phyloP scores from a whole-genome alignment of 2,113 vertebrate genomes.

The Blennius ocellaris region DNA sequence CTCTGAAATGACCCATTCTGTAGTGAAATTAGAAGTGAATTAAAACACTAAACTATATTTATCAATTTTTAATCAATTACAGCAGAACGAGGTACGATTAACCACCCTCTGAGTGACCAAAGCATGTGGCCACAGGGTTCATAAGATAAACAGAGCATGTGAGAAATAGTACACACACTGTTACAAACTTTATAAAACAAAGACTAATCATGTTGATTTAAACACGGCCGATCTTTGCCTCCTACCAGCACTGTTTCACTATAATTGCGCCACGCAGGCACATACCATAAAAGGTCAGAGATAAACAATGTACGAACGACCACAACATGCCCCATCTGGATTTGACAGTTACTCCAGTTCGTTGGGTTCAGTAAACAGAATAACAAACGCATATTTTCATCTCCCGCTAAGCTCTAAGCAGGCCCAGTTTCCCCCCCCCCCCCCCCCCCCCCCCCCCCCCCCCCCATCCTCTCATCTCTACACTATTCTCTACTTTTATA shows the following conservation, averaged over 20 bases:
- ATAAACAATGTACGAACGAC: slow-evolving; percentile 31
- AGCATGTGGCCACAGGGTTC: slow-evolving; percentile 25
- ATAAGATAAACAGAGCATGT: neutral
- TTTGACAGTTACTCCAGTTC: slow-evolving; percentile 41
- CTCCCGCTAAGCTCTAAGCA: slow-evolving; percentile 33
- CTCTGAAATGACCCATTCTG: too few relatives aligned
- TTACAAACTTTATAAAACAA: slow-evolving; percentile 23
- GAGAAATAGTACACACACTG: slow-evolving; percentile 20
- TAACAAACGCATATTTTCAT: slow-evolving; percentile 51
- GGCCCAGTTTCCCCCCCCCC: too few relatives aligned
- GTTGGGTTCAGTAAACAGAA: slow-evolving; percentile 38
- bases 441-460: too few relatives aligned
- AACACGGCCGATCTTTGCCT: neutral
- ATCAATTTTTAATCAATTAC: too few relatives aligned
- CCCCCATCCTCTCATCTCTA: slow-evolving; percentile 25
- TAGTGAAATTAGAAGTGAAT: too few relatives aligned
- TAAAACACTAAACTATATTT: too few relatives aligned
- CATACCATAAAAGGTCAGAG: slow-evolving; percentile 34
- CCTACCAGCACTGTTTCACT: slow-evolving; percentile 7
- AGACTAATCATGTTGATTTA: slow-evolving; percentile 24
- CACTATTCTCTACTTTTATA: slow-evolving; percentile 33
- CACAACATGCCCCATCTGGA: slow-evolving; percentile 46
- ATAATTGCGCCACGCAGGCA: slow-evolving; percentile 35
- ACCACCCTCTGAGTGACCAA: too few relatives aligned
- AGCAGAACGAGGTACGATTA: too few relatives aligned